Percentiles rank a stretch among this genome's conserved stretches.
Conservation (phyloP, 1,140 invertebrate species). For the Diuraphis noxia region DNA sequence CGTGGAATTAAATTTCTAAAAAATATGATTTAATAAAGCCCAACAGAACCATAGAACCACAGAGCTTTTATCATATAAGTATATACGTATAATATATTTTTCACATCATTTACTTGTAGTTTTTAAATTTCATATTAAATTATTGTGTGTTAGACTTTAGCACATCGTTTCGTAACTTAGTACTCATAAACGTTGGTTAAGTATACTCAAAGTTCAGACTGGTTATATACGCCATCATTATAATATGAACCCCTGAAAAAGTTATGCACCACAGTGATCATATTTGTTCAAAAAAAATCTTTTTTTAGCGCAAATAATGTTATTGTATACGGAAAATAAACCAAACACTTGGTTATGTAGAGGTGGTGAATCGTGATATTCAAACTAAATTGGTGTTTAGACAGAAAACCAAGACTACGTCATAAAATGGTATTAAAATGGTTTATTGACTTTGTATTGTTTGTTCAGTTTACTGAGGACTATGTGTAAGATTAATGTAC, state of each 20-base stretch:
- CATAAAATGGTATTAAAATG: background rate
- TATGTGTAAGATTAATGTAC: background rate
- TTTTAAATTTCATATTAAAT: background rate
- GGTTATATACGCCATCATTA: background rate
- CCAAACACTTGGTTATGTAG: background rate
- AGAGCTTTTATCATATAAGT: background rate
- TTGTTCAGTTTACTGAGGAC: background rate
- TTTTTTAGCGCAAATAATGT: background rate
- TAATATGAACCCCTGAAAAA: background rate
- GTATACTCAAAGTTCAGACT: background rate
- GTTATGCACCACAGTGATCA: background rate
- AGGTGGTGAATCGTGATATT: background rate
- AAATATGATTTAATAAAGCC: background rate
- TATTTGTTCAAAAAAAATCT: background rate
- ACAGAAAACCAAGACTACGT: background rate
- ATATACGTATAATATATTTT: background rate
- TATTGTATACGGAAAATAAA: background rate
- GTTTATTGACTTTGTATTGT: background rate
- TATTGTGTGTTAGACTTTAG: background rate
- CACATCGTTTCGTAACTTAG: background rate
- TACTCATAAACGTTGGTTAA: background rate
- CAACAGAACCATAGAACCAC: background rate
- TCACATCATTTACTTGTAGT: background rate
- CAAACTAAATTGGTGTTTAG: background rate
- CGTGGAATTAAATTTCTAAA: too few relatives aligned